Percentiles rank a stretch among this genome's conserved stretches.
These are phyloP conservation scores for Tyrannus savana DNA, from an alignment of 2,113 vertebrate genomes.

Conservation along the genomic window DNA sequence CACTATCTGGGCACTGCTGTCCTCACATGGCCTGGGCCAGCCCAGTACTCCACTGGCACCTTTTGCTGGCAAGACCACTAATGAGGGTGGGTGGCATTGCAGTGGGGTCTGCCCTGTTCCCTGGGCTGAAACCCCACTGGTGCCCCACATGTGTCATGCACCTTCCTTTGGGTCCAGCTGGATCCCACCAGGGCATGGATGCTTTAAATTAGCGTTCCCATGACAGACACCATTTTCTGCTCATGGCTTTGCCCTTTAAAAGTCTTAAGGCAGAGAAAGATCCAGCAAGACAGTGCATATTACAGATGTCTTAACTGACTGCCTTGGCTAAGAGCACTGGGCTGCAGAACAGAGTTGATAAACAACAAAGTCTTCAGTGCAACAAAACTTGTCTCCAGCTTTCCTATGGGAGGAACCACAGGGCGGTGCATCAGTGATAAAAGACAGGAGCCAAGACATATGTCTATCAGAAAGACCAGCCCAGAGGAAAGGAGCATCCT, in stretches of 20 bases:
- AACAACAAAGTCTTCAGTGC: background rate
- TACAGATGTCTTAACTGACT: background rate
- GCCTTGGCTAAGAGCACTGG: background rate
- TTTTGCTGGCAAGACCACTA: background rate
- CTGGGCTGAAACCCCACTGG: background rate
- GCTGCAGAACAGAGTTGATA: background rate
- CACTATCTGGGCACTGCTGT: background rate
- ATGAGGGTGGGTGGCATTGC: background rate
- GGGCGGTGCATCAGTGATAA: too few species aligned
- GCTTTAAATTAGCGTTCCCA: background rate
- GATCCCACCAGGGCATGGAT: background rate
- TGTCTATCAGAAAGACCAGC: background rate
- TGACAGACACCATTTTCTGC: background rate
- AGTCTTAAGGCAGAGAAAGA: background rate
- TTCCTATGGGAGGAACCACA: accelerated
- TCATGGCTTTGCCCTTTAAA: background rate
- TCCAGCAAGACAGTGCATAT: accelerated
- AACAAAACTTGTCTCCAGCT: accelerated
- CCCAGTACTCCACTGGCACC: too few species aligned
- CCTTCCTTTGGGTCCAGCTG: background rate
- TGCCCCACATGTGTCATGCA: background rate
- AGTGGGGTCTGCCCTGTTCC: background rate
- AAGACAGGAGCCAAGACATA: background rate
- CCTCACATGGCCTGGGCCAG: accelerated
- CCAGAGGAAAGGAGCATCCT: background rate